Conservation (phyloP, 2,797 vertebrate genomes). For the Hemibagrus guttatus region DNA sequence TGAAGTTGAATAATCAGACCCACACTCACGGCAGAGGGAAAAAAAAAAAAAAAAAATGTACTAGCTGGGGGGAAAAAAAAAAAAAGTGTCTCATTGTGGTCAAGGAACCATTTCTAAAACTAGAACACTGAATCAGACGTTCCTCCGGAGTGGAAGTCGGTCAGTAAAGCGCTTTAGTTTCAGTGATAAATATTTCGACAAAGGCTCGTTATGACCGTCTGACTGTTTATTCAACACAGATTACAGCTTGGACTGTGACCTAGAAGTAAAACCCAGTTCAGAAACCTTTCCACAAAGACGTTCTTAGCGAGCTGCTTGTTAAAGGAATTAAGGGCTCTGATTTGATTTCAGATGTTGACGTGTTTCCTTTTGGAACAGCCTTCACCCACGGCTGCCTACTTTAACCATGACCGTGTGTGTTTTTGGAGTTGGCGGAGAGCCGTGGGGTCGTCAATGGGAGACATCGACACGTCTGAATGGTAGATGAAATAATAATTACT, state of each 20-base stretch:
- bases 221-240: not conserved
- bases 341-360: not conserved
- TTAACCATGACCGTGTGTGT: not conserved
- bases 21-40: not conserved
- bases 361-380: not conserved
- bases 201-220: not conserved
- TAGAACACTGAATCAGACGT: not conserved
- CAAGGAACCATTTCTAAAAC: conserved; percentile 13
- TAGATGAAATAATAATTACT: not conserved
- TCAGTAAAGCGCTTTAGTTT: not conserved
- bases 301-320: not conserved
- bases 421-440: not conserved
- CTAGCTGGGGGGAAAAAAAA: not conserved
- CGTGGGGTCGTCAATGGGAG: not conserved
- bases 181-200: not conserved
- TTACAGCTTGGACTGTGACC: conserved; percentile 24
- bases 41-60: not conserved
- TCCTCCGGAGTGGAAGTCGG: not conserved
- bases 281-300: not conserved
- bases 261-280: not conserved
- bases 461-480: not conserved
- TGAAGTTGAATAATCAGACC: not conserved
- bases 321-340: not conserved
- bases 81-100: not conserved
- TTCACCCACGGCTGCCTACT: not conserved